phyloP scores from a whole-genome alignment of 2,797 vertebrate species.

The Rousettus madagascariensis region DNA sequence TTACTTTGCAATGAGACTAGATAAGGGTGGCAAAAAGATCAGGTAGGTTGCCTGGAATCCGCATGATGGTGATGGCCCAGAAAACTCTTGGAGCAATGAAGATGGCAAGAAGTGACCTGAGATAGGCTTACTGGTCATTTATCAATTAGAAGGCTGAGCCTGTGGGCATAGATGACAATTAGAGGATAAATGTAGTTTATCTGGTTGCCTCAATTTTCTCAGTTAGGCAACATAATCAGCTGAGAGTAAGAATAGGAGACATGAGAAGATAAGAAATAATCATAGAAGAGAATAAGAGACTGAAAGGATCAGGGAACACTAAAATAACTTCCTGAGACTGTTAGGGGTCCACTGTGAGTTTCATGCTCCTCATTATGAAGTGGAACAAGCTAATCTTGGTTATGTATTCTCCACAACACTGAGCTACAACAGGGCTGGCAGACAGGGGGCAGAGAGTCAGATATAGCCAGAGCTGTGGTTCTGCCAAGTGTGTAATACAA shows the following conservation, averaged over 20 bases:
- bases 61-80: not conserved
- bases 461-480: not conserved
- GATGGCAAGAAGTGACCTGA: not conserved
- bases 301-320: not conserved
- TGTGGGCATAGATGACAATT: not conserved
- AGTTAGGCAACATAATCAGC: not conserved
- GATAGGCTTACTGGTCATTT: not conserved
- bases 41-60: not conserved
- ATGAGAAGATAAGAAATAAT: not conserved
- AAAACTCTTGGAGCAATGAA: not conserved
- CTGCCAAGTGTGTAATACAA: not conserved
- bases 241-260: not conserved
- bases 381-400: not conserved
- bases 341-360: not conserved
- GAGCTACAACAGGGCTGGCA: not conserved
- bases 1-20: not conserved
- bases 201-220: not conserved
- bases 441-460: not conserved
- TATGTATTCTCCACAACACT: not conserved
- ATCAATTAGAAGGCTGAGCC: not conserved
- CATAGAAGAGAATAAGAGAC: not conserved
- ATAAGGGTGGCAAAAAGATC: not conserved
- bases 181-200: not conserved
- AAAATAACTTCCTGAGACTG: not conserved
- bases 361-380: not conserved